Evolutionary conservation across 2,888 invertebrate species (phyloP).

Genomic region (Stenotaenia linearis): DNA sequence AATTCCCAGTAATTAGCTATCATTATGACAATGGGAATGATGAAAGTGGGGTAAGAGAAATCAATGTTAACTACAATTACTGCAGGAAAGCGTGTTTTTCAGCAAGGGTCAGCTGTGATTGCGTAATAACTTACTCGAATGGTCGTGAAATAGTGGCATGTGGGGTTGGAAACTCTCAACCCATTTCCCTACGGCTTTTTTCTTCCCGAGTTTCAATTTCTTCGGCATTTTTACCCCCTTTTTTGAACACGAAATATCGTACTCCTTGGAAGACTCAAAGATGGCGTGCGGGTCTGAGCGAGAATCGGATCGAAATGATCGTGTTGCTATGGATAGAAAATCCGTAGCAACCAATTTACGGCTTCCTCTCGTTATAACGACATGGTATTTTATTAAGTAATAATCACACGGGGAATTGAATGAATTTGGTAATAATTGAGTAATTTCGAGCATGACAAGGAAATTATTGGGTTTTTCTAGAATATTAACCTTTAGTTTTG

Average conservation of each 20-base stretch:
- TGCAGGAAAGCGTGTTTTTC: not conserved
- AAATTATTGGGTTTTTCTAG: too few relatives aligned
- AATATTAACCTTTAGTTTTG: too few relatives aligned
- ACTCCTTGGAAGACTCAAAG: not conserved
- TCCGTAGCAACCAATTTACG: conserved; percentile 5
- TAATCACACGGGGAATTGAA: too few relatives aligned
- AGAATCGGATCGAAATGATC: conserved; percentile 5
- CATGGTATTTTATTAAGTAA: not conserved
- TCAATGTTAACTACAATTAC: not conserved
- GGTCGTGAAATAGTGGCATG: not conserved
- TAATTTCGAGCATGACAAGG: too few relatives aligned
- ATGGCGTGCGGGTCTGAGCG: not conserved
- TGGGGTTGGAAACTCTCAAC: not conserved
- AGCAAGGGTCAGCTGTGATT: not conserved
- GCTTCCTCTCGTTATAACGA: not conserved
- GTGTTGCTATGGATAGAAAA: not conserved
- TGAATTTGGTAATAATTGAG: too few relatives aligned
- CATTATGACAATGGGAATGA: not conserved
- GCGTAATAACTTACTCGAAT: not conserved
- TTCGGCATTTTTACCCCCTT: not conserved
- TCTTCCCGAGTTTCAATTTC: not conserved
- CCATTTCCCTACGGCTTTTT: not conserved
- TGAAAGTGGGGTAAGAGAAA: not conserved
- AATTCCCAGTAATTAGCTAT: not conserved
- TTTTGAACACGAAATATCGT: not conserved